These are phyloP conservation scores for Cyprinus carpio DNA, from an alignment of 2,113 vertebrate species.

Conservation along the genomic window DNA sequence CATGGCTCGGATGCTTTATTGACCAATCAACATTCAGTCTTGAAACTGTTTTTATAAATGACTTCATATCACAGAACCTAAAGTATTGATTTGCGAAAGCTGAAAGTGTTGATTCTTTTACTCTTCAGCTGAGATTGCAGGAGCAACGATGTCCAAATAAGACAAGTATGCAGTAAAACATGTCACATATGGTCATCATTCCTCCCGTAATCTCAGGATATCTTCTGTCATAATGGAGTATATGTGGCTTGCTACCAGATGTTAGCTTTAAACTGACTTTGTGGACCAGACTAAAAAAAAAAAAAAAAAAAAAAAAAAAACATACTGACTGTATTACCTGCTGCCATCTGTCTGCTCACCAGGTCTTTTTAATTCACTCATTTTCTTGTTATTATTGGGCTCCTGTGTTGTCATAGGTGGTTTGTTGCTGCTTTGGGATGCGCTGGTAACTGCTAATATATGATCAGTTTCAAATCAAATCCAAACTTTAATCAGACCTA, in stretches of 20 bases:
- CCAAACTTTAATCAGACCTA: background rate
- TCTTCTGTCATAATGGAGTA: background rate
- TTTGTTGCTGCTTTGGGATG: background rate
- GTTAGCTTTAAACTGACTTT: background rate
- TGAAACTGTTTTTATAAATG: background rate
- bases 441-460: background rate
- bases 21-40: background rate
- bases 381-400: slow-evolving; percentile 36
- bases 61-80: background rate
- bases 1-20: background rate
- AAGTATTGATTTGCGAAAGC: slow-evolving; percentile 9
- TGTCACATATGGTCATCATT: too few species aligned
- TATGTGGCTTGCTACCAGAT: background rate
- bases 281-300: background rate
- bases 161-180: background rate
- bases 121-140: slow-evolving; percentile 2
- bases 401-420: background rate
- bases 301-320: background rate
- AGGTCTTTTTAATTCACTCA: slow-evolving; percentile 37
- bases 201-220: background rate
- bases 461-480: background rate
- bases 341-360: slow-evolving; percentile 12
- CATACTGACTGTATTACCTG: background rate
- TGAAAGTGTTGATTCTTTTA: background rate
- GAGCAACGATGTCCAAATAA: background rate